phyloP scores from a whole-genome alignment of 2,797 vertebrate genomes.

The Eleutherodactylus coqui region DNA sequence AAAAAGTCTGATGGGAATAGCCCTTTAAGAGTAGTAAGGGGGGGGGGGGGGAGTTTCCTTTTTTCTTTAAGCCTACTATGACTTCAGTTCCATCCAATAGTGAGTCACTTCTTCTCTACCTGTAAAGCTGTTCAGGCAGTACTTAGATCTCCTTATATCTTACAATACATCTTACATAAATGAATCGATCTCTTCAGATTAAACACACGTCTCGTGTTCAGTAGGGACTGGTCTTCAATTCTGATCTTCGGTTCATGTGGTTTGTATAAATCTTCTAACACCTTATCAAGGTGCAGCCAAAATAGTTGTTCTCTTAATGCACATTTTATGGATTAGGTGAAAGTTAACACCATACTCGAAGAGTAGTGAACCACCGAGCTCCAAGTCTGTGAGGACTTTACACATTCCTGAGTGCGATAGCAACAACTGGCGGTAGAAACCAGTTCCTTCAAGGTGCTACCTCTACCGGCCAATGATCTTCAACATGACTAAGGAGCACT shows the following conservation, averaged over 20 bases:
- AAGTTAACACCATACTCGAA: conserved; percentile 18
- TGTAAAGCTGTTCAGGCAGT: neutral
- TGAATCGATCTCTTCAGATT: conserved; percentile 13
- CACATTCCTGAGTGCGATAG: neutral
- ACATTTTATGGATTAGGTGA: conserved; percentile 27
- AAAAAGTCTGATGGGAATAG: no score
- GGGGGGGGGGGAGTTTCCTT: no score
- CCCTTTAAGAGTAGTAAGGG: no score
- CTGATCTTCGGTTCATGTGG: conserved; percentile 8
- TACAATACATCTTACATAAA: neutral
- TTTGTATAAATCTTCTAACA: conserved; percentile 28
- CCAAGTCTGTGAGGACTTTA: neutral
- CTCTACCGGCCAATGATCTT: neutral
- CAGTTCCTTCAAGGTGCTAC: neutral
- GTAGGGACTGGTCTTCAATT: conserved; percentile 41
- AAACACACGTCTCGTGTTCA: neutral
- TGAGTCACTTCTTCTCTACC: neutral
- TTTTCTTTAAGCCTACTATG: no score
- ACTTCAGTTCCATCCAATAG: neutral
- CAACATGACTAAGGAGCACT: neutral
- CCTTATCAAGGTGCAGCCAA: conserved; percentile 42
- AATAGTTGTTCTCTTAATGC: neutral
- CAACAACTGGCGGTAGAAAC: neutral
- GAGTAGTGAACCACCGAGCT: conserved; percentile 2
- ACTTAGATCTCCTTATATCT: neutral